Evolutionary conservation across 2,888 invertebrate genomes (phyloP), one percentile per base, ranked within the genome.

Genomic region (Lordiphosa fenestrarum): DNA sequence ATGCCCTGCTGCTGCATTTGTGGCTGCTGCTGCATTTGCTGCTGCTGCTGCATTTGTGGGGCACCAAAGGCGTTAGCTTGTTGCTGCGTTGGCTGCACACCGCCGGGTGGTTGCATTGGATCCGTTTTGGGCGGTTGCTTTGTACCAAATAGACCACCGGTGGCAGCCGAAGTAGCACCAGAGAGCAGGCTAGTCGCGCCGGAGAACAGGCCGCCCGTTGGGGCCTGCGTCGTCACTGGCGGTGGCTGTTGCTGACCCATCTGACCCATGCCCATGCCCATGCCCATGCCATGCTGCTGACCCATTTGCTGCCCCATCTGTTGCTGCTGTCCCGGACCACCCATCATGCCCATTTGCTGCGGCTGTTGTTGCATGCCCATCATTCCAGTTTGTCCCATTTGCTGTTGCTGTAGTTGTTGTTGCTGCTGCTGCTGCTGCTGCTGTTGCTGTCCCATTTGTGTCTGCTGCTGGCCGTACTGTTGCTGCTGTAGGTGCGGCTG

Each of bases 81-180:
- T 83, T 89, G 89, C 83, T 89, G 90, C 87, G 81, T 83, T 77
- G 88, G 88, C 84, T 89, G 89, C 80, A 74, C 85, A 84, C 85
- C 84, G 59, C 83, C 90, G 86, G 84, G 90, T 86, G 90, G 92
- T 90, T 88, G 91, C 88, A 90, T 91, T 84, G 90, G 89, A 69
- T 91, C 91, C 72, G 90, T 90, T 77, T 89, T 87, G 68, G 90
- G 87, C 74, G 89, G 89, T 83, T 89, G 88, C 71, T 90, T 89
- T 54, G 86, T 86, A 69, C 89, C 88, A 87, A 90, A 90, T 83
- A 90, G 82, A 84, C 90, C 89, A 84, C 90, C 89, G 67, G 89
- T 89, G 77, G 90, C 90, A 86, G 90, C 89, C 86, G 89, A 88
- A 78, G 90, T 89, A 83, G 90, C 89, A 83, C 90, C 90, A 84